Percentiles rank a stretch among this genome's conserved stretches.
phyloP scores from a whole-genome alignment of 1,140 invertebrate species.

The Pygmarrhopalites habei region DNA sequence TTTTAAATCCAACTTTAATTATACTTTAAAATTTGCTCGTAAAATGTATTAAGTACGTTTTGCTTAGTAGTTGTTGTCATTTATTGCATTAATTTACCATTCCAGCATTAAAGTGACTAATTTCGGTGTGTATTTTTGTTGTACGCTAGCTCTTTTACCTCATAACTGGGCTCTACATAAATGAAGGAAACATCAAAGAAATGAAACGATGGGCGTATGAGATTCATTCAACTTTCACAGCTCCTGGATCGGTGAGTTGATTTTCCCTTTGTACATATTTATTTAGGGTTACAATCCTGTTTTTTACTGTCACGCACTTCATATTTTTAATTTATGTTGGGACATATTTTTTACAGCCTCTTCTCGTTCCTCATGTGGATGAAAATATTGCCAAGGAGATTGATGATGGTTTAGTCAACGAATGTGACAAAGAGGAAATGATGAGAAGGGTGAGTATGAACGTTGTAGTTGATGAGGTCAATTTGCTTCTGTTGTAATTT shows the following conservation, averaged over 20 bases:
- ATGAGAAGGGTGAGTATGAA: conserved; percentile 59
- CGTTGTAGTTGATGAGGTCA: not conserved
- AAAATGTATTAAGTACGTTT: too few relatives aligned
- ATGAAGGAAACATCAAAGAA: conserved; percentile 65
- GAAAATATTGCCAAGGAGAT: conserved; percentile 81
- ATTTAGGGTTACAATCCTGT: too few relatives aligned
- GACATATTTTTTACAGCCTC: conserved; percentile 55
- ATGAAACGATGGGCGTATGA: conserved; percentile 96
- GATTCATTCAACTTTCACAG: conserved; percentile 92
- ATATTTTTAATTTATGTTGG: too few relatives aligned
- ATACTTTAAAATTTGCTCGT: too few relatives aligned
- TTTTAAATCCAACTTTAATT: too few relatives aligned
- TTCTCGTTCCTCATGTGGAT: conserved; percentile 73
- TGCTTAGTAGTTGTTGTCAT: too few relatives aligned
- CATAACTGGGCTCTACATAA: conserved; percentile 74
- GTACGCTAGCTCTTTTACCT: conserved; percentile 75
- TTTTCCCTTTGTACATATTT: too few relatives aligned
- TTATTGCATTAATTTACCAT: too few relatives aligned
- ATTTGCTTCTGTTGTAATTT: not conserved
- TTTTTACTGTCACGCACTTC: too few relatives aligned
- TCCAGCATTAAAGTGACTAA: too few relatives aligned
- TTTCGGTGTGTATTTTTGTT: too few relatives aligned
- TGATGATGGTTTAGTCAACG: conserved; percentile 70
- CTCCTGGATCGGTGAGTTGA: conserved; percentile 69
- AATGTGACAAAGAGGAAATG: conserved; percentile 80